phyloP scores from a whole-genome alignment of 2,888 invertebrate species.

The Didymodactylos carnosus region DNA sequence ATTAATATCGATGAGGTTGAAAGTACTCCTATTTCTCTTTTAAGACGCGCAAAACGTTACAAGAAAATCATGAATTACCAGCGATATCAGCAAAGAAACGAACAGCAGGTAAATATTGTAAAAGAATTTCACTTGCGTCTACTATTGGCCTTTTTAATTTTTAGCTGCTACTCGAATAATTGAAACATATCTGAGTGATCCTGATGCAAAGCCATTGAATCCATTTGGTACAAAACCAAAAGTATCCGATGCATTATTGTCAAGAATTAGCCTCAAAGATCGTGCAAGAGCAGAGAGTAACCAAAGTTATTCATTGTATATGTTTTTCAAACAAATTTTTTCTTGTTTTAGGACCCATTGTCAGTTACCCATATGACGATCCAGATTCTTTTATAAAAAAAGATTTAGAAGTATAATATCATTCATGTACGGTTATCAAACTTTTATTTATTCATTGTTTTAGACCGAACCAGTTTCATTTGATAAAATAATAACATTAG shows the following conservation, averaged over 20 bases:
- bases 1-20: too few relatives aligned
- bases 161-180: background rate
- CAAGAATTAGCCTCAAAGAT: background rate
- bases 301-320: background rate
- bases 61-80: too few relatives aligned
- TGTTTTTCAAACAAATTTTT: background rate
- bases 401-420: background rate
- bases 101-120: background rate
- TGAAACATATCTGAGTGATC: background rate
- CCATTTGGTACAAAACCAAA: background rate
- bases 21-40: too few relatives aligned
- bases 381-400: background rate
- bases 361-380: background rate
- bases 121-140: background rate
- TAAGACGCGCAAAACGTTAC: too few relatives aligned
- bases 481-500: too few relatives aligned
- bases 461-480: too few relatives aligned
- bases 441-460: background rate
- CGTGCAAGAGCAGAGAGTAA: too few relatives aligned
- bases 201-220: background rate
- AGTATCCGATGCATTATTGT: background rate
- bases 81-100: background rate
- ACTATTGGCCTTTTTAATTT: background rate
- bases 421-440: background rate
- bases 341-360: background rate